A percentile compares a stretch with the other conserved stretches of the same genome.
phyloP scores from a whole-genome alignment of 2,797 vertebrate species.

The Peromyscus attwateri region DNA sequence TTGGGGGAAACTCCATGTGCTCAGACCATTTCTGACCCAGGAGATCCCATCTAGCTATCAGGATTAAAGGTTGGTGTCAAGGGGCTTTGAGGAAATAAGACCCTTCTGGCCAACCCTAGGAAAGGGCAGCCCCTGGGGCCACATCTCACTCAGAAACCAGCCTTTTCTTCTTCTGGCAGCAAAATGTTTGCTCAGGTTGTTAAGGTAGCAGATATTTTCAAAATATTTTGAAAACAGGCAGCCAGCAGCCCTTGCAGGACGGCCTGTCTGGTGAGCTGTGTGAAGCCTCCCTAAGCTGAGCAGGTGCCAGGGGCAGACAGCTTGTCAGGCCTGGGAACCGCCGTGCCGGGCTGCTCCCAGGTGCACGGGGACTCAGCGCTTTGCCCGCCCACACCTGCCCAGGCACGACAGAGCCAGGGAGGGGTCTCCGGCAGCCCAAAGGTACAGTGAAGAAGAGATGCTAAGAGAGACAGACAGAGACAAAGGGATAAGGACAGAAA shows the following conservation, averaged over 20 bases:
- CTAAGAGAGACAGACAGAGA: background rate
- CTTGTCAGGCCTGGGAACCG: background rate
- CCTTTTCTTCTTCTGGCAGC: background rate
- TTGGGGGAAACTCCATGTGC: too few relatives aligned
- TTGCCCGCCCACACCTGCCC: background rate
- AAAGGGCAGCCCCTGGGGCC: background rate
- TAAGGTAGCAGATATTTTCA: constrained; percentile 64
- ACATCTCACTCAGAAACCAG: background rate
- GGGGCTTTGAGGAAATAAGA: background rate
- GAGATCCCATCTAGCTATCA: background rate
- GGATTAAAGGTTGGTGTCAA: background rate
- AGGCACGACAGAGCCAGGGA: background rate
- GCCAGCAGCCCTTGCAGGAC: background rate
- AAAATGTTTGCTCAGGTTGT: background rate
- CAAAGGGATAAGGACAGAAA: background rate
- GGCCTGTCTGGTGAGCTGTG: background rate
- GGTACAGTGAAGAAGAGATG: background rate
- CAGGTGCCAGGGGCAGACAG: background rate
- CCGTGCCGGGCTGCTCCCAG: background rate
- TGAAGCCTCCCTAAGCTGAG: background rate
- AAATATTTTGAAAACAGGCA: constrained; percentile 57
- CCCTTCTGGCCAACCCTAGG: fast-evolving
- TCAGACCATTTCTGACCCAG: background rate
- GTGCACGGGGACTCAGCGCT: background rate
- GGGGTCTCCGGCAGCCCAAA: background rate